Conservation (phyloP, 1,140 invertebrate species). For the Araneus ventricosus region DNA sequence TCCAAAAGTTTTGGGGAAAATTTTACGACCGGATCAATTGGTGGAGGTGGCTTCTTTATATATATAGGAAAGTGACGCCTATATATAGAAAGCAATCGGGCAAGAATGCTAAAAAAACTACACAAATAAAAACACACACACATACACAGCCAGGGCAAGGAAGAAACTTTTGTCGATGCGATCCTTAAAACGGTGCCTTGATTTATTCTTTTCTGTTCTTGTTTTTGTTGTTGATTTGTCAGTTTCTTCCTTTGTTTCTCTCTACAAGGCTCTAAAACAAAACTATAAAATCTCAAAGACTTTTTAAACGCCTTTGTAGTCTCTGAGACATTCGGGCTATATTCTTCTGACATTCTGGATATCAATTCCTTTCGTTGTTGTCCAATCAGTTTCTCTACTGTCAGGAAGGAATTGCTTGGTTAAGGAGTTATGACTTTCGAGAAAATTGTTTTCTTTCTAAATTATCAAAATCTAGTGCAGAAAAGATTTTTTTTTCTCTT, state of each 20-base stretch:
- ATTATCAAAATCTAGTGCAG: background rate
- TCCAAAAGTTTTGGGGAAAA: constrained; percentile 72
- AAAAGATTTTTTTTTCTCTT: background rate
- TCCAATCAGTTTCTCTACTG: background rate
- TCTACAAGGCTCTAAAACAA: constrained; percentile 28
- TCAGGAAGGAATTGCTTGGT: background rate
- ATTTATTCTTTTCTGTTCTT: constrained; percentile 64
- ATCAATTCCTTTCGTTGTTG: background rate
- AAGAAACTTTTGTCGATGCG: constrained; percentile 71
- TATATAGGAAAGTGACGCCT: constrained; percentile 68
- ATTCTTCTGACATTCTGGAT: background rate
- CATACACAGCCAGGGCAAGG: constrained; percentile 17
- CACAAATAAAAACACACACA: background rate
- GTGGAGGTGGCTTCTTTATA: constrained; percentile 62
- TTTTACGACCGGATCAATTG: constrained; percentile 74
- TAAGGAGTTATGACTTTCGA: background rate
- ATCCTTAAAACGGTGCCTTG: constrained; percentile 63
- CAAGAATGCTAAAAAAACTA: constrained; percentile 44
- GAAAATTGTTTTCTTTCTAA: background rate
- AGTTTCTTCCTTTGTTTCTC: constrained; percentile 57
- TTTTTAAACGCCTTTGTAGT: constrained; percentile 56
- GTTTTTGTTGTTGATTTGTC: constrained; percentile 49
- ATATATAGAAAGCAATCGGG: constrained; percentile 69
- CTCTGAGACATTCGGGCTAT: background rate
- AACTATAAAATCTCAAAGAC: constrained; percentile 68